These are phyloP conservation scores for Pipra filicauda DNA, from an alignment of 2,113 vertebrate genomes.

Conservation along the genomic window DNA sequence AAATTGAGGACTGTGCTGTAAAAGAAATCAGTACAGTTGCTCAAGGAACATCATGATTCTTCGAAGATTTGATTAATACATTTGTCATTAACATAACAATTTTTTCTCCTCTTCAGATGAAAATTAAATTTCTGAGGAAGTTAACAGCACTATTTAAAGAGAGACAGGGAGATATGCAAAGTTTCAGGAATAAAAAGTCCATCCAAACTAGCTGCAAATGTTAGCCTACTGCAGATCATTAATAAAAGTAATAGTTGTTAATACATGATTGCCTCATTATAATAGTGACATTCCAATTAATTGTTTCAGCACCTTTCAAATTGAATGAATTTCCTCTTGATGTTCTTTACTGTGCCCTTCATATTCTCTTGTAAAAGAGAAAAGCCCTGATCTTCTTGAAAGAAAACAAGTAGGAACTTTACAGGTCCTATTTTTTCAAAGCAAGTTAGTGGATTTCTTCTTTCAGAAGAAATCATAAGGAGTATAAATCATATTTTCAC, in stretches of 20 bases:
- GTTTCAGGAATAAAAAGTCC: slow-evolving; percentile 26
- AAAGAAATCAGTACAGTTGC: slow-evolving; percentile 22
- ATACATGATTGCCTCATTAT: slow-evolving; percentile 68
- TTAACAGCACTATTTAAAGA: slow-evolving; percentile 50
- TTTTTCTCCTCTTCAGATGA: slow-evolving; percentile 54
- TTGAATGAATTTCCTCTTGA: slow-evolving; percentile 42
- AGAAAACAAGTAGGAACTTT: neutral
- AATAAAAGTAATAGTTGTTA: slow-evolving; percentile 63
- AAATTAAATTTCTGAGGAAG: slow-evolving; percentile 65
- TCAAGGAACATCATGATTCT: neutral
- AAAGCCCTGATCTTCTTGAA: neutral
- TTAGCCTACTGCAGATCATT: slow-evolving; percentile 59
- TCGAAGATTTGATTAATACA: slow-evolving; percentile 49
- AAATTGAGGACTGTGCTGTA: neutral
- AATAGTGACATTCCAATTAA: slow-evolving; percentile 57
- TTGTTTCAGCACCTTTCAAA: slow-evolving; percentile 58
- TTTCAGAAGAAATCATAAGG: neutral
- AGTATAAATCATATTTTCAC: neutral
- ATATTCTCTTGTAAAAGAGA: slow-evolving; percentile 1
- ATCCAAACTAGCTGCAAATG: slow-evolving; percentile 22
- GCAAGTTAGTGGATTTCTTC: neutral
- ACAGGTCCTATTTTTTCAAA: neutral
- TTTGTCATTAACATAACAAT: slow-evolving; percentile 16
- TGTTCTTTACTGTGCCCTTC: slow-evolving; percentile 1
- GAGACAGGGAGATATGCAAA: slow-evolving; percentile 22